Evolutionary conservation across 1,140 invertebrate species (phyloP), one percentile per base, ranked within the genome.

Genomic region (Andricus grossulariae): DNA sequence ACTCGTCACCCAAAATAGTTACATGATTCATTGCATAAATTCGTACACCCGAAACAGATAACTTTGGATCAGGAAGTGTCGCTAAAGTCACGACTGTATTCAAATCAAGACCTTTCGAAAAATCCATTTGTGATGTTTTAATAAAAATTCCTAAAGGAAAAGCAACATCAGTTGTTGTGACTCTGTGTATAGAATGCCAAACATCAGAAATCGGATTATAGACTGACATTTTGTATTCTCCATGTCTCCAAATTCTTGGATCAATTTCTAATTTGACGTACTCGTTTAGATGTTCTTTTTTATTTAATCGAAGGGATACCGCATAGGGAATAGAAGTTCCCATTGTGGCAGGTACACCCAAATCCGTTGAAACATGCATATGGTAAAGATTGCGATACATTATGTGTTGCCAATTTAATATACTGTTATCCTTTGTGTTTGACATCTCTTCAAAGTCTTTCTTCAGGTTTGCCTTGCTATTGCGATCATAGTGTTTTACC

Each of bases 271-370:
- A 0, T 5, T 82, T 72, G 15, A 78, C 32, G 11, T 70, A 79
- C 10, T 79, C 2, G 11, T 19, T 73, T 71, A 2, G 74, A 57
- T 39, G 81, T 52, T 1, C 49, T 51, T 11, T 13, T 12, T 50
- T 71, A 18, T 85, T 84, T 0, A 86, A 66, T 21, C 79, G 80
- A 3, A 86, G 5, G 52, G 87, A 85, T 2, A 82, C 73, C 0
- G 84, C 16, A 4, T 54, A 60, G 1, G 90, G 90, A 15, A 88
- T 78, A 57, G 80, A 78, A 10, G 85, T 88, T 19, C 85, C 80
- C 52, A 91, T 78, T 3, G 88, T 15, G 18, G 85, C 86, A 10
- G 89, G 89, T 25, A 92, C 74, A 75, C 92, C 92, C n/a, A 91
- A 85, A 49, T 92, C 90, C 11, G 88, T 92, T 0, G 90, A 81